A percentile compares a stretch with the other conserved stretches of the same genome.
phyloP scores from a whole-genome alignment of 2,888 invertebrate species.

The Acleris sparsana region DNA sequence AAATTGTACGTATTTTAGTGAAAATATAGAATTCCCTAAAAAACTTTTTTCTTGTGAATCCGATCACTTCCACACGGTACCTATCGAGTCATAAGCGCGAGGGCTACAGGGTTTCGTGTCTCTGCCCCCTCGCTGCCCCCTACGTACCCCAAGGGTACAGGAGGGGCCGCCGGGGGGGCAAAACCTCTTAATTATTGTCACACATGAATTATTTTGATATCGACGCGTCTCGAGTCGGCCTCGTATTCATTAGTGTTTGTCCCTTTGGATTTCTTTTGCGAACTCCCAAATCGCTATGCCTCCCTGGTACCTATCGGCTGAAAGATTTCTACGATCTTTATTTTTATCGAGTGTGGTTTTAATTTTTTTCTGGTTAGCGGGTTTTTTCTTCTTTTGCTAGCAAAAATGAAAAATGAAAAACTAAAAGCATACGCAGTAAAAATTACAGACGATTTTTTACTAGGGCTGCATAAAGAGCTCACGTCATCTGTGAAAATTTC shows the following conservation, averaged over 20 bases:
- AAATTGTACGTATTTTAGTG: too few species aligned
- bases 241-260: conserved; percentile 44
- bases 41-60: conserved; percentile 48
- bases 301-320: conserved; percentile 25
- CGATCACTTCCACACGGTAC: conserved; percentile 50
- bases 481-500: conserved; percentile 25
- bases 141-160: conserved; percentile 50
- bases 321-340: conserved; percentile 8
- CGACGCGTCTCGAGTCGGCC: conserved; percentile 56
- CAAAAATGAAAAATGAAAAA: neutral
- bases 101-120: conserved; percentile 52
- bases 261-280: conserved; percentile 46
- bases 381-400: neutral
- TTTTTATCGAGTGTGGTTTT: neutral
- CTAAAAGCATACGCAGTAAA: neutral
- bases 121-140: conserved; percentile 40
- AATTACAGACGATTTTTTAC: neutral
- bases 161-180: conserved; percentile 44
- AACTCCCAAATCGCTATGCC: conserved; percentile 34
- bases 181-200: conserved; percentile 78
- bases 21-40: neutral
- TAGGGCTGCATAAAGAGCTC: neutral
- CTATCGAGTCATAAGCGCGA: conserved; percentile 49
- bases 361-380: neutral
- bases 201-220: conserved; percentile 80